Percentiles rank a stretch among this genome's conserved stretches.
phyloP scores from a whole-genome alignment of 2,113 vertebrate genomes.

The Trichomycterus rosablanca region DNA sequence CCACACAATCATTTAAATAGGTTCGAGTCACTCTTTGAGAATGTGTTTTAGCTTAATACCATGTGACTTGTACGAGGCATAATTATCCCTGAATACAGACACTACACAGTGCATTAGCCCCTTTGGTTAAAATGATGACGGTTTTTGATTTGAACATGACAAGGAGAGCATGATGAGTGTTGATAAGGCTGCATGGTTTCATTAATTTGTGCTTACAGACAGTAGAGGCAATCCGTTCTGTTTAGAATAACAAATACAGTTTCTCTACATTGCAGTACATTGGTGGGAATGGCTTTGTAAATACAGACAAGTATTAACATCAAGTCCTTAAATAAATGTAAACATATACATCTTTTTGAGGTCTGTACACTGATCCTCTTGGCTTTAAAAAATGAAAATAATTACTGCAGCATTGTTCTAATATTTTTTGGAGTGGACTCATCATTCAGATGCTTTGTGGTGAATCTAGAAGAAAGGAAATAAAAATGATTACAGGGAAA shows the following conservation, averaged over 20 bases:
- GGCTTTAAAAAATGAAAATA: constrained; percentile 27
- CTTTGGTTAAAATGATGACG: constrained; percentile 42
- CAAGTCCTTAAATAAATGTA: constrained; percentile 98
- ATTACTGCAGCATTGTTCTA: constrained; percentile 94
- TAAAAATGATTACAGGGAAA: no score
- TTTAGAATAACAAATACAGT: constrained; percentile 60
- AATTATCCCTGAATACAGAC: not conserved
- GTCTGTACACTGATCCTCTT: constrained; percentile 86
- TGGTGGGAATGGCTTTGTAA: constrained; percentile 82
- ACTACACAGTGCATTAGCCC: constrained; percentile 7
- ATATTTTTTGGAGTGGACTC: constrained; percentile 98
- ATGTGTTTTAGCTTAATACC: constrained; percentile 2
- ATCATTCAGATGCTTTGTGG: constrained; percentile 98
- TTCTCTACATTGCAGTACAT: constrained; percentile 67
- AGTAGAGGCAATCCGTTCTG: constrained; percentile 65
- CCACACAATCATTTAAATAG: constrained; percentile 37
- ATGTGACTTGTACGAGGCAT: constrained; percentile 7
- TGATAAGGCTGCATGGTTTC: constrained; percentile 72
- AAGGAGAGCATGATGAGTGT: constrained; percentile 37
- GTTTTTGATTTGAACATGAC: constrained; percentile 13
- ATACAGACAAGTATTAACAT: constrained; percentile 92
- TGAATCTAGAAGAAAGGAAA: constrained; percentile 73
- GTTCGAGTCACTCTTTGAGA: not conserved
- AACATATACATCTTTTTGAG: constrained; percentile 98
- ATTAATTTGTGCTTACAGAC: constrained; percentile 65